Evolutionary conservation across 2,113 vertebrate species (phyloP).

Genomic region (Dendropsophus ebraccatus): DNA sequence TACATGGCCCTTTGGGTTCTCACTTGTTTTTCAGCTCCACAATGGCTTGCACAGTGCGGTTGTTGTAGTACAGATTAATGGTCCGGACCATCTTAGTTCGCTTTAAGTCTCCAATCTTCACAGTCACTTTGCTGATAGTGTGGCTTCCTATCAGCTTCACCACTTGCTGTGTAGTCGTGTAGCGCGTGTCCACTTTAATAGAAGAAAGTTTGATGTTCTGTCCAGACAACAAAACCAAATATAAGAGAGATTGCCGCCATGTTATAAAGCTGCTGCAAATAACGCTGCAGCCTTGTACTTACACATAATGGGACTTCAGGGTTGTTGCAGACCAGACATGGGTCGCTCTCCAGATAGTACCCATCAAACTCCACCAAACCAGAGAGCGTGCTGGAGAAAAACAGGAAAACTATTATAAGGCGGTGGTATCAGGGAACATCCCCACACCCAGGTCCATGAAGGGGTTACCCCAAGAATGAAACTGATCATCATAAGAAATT

Average conservation of each 20-base stretch:
- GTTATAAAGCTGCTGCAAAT: not conserved
- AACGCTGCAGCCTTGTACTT: constrained; percentile 67
- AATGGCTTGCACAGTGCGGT: constrained; percentile 96
- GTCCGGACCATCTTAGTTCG: constrained; percentile 98
- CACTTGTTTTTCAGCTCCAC: constrained; percentile 99
- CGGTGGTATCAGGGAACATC: too few relatives aligned
- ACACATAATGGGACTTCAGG: constrained; percentile 97
- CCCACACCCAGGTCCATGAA: too few relatives aligned
- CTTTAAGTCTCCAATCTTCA: constrained; percentile 97
- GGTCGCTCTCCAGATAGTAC: constrained; percentile 95
- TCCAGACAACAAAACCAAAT: not conserved
- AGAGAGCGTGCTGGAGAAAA: constrained; percentile 84
- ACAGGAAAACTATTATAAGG: too few relatives aligned
- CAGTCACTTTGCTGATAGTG: constrained; percentile 98
- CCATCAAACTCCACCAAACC: constrained; percentile 97
- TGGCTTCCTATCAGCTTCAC: constrained; percentile 98
- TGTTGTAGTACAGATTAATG: constrained; percentile 98
- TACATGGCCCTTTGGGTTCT: constrained; percentile 26
- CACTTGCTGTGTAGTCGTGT: constrained; percentile 98
- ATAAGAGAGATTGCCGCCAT: not conserved
- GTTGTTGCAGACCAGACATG: constrained; percentile 97
- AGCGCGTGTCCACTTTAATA: constrained; percentile 98
- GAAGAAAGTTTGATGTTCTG: constrained; percentile 99
- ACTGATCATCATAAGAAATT: too few relatives aligned
- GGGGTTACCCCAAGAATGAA: too few relatives aligned